Base-by-base conservation (phyloP, 2,888 invertebrate genomes). In the Catonia carolina region DNA sequence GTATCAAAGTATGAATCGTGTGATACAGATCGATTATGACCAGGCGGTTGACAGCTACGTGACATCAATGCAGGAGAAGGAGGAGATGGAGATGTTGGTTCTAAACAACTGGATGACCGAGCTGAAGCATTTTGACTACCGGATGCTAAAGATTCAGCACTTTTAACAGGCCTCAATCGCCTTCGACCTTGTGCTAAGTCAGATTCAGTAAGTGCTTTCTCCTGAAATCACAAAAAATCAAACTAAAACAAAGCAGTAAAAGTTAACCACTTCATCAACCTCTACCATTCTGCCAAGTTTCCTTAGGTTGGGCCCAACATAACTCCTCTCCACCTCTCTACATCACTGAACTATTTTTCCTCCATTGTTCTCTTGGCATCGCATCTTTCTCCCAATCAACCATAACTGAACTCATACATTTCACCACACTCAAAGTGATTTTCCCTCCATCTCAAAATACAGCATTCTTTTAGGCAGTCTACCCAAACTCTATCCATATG, bases 1-100 rank as follows among this genome's bases (percentile, higher is more conserved):
- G 83, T 77, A 67, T 93, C 92, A 75, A 94, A 94, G 74, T 94
- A 94, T 1, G 93, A 94, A 72, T 94, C 94, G 72, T 94, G 93
- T 0, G 92, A 92, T 0, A 92, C 89, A 1, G 92, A 92, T 48
- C 67, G 48, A 56, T 77, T 78, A 75, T 76, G 66, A 73, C 75
- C 67, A 74, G 75, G 17, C 74, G 76, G 59, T 72, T 72, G 53
- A 50, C 48, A 49, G 33, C 14, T 27, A 5, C n/a, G 10, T 14
- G 59, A 53, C 37, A 55, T 73, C 66, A 0, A 73, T 27, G 54
- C 58, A 55, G 45, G 58, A 14, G 0, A 69, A 22, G 60, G 56
- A 1, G 60, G 58, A 7, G 61, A 55, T 23, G 62, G 59, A n/a
- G 62, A 61, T 2, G 62, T 55, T 15, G 62, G 60, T 55, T 60